phyloP scores from a whole-genome alignment of 2,113 vertebrate genomes.

The Mobula birostris region DNA sequence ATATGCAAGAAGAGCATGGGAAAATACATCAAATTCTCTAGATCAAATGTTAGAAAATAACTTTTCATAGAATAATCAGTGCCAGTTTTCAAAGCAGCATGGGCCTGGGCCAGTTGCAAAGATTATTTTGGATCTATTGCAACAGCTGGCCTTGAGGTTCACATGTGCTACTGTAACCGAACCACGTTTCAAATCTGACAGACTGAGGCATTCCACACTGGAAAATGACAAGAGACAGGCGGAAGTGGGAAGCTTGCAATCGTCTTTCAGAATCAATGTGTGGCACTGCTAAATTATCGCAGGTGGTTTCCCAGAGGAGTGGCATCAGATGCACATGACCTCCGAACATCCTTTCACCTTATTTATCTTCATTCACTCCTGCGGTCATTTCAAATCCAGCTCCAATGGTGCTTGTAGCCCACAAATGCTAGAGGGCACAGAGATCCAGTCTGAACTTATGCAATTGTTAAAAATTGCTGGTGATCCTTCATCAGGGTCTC shows the following conservation, averaged over 20 bases:
- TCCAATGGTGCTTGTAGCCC: background rate
- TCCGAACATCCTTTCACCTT: background rate
- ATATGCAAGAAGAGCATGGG: background rate
- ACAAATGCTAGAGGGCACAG: no score
- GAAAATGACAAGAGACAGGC: background rate
- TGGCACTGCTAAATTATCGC: background rate
- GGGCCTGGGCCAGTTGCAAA: background rate
- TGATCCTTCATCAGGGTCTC: no score
- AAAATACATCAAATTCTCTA: background rate
- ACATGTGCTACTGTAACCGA: constrained; percentile 28
- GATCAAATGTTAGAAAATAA: background rate
- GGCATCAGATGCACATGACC: background rate
- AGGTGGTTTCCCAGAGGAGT: background rate
- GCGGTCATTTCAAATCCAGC: background rate
- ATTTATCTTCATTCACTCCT: background rate
- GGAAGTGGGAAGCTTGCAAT: background rate
- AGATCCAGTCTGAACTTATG: background rate
- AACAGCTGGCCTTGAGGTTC: constrained; percentile 34
- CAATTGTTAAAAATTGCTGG: background rate
- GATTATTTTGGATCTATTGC: constrained; percentile 9
- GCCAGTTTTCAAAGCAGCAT: background rate
- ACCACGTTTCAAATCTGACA: background rate
- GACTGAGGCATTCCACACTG: background rate
- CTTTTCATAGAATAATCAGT: constrained; percentile 16
- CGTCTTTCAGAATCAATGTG: background rate